Evolutionary conservation across 2,888 invertebrate species (phyloP).

Genomic region (Dicycla oo): DNA sequence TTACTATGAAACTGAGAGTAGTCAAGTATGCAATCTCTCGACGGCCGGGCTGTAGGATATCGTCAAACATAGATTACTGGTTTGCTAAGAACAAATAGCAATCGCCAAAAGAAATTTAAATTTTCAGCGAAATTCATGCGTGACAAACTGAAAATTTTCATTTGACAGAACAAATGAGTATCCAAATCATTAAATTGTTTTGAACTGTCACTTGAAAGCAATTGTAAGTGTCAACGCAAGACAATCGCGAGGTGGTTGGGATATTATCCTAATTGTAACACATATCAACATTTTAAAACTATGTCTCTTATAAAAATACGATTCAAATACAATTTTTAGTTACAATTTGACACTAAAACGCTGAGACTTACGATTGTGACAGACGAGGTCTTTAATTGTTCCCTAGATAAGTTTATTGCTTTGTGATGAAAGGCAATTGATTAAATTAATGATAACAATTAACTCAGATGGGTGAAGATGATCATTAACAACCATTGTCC

Average conservation of each 20-base stretch:
- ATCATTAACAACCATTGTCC: neutral
- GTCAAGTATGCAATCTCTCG: no score
- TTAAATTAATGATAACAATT: neutral
- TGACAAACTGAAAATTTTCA: neutral
- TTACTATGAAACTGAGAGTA: no score
- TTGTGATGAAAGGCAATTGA: neutral
- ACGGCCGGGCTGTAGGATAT: neutral
- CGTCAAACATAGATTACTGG: neutral
- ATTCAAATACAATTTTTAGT: constrained; percentile 34
- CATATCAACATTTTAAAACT: constrained; percentile 44
- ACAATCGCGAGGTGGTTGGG: neutral
- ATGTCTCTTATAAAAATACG: constrained; percentile 39
- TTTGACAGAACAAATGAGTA: neutral
- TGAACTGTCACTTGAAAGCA: constrained; percentile 21
- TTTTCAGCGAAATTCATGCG: neutral
- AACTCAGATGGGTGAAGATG: neutral
- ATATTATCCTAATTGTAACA: neutral
- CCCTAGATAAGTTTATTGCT: constrained; percentile 37
- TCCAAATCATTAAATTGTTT: neutral
- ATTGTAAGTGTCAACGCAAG: neutral
- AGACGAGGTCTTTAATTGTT: constrained; percentile 31
- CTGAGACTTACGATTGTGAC: constrained; percentile 4
- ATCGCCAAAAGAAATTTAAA: neutral
- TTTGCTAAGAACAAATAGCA: neutral
- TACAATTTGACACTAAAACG: constrained; percentile 43